Base-by-base conservation (phyloP, 2,113 vertebrate species). In the Trogon surrucura region DNA sequence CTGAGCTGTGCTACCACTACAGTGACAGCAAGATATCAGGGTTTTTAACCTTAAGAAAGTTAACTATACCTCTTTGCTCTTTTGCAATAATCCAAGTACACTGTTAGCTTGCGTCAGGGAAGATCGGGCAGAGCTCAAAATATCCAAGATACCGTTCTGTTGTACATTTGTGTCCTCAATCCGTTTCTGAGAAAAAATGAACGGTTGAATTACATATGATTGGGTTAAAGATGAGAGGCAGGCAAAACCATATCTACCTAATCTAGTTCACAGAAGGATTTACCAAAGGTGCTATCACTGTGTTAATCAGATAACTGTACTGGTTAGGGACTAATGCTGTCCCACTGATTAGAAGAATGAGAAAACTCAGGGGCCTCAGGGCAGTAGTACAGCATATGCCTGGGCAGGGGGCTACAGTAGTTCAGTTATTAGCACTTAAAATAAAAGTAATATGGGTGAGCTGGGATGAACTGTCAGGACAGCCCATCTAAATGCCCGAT, bases 1-100 rank as follows among this genome's bases (percentile, higher is more conserved):
- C 32, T 17, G 32, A 86, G 36, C 36, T 73, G 22, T 11, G 21
- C 45, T 50, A 23, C 29, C 32, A 20, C 61, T 71, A 82, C 34
- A 69, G 34, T 45, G 60, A 65, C 34, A 80, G 41, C 19, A 79
- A 56, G 45, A 80, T 32, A 67, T 0, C 19, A 9, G 6, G 11
- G 2, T 1, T 66, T 85, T 62, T 51, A 56, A 84, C 66, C 25
- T 22, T 44, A 38, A 74, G 64, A 56, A 71, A 5, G 13, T 64
- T 65, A 67, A 85, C 32, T 82, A 30, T 98, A 99, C 99, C 98
- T 96, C 98, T 98, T 99, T 99, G 93, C 98, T 99, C 84, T 98
- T 97, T 9, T 93, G 93, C 77, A 99, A 92, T 93, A 95, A 97
- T 66, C 98, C 96, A 50, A 98, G 88, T 50, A 97, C 75, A 41